These are phyloP conservation scores for Tortrix viridana DNA, from an alignment of 2,888 invertebrate genomes.

Conservation along the genomic window DNA sequence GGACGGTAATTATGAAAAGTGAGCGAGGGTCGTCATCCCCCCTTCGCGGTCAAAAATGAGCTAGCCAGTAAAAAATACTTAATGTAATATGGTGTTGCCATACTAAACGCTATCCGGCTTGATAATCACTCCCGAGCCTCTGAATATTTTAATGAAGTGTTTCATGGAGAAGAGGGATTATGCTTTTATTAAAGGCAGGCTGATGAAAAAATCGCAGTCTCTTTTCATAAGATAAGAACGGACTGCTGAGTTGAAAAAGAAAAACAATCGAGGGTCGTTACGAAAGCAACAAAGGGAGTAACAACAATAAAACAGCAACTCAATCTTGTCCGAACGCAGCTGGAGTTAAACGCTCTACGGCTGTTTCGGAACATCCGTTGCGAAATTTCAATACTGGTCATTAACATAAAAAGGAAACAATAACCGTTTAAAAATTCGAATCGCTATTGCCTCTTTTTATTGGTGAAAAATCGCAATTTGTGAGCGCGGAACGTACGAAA, in stretches of 20 bases:
- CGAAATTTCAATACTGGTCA: slow-evolving; percentile 76
- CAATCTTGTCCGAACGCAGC: slow-evolving; percentile 68
- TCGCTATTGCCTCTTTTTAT: slow-evolving; percentile 74
- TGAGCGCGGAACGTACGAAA: slow-evolving; percentile 67
- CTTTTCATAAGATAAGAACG: slow-evolving; percentile 42
- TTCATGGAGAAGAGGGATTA: slow-evolving; percentile 63
- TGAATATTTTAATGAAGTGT: slow-evolving; percentile 76
- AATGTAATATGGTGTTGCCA: slow-evolving; percentile 71
- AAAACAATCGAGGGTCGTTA: slow-evolving; percentile 65
- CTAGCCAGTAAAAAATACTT: slow-evolving; percentile 60
- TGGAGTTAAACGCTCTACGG: slow-evolving; percentile 67
- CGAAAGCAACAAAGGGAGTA: slow-evolving; percentile 66
- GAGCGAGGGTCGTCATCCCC: slow-evolving; percentile 43
- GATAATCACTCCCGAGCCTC: slow-evolving; percentile 74
- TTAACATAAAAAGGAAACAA: slow-evolving; percentile 83
- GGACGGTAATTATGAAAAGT: slow-evolving; percentile 71
- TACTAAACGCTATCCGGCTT: slow-evolving; percentile 67
- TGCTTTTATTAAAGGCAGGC: slow-evolving; percentile 69
- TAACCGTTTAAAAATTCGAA: slow-evolving; percentile 81
- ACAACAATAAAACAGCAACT: slow-evolving; percentile 72
- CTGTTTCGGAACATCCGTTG: slow-evolving; percentile 68
- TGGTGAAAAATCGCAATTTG: slow-evolving; percentile 77
- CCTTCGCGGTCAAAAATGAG: slow-evolving; percentile 63
- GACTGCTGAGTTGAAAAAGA: slow-evolving; percentile 52
- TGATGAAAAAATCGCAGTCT: slow-evolving; percentile 58